Evolutionary conservation across 2,797 vertebrate genomes (phyloP), one percentile per base, ranked within the genome.

Genomic region (Diceros bicornis): DNA sequence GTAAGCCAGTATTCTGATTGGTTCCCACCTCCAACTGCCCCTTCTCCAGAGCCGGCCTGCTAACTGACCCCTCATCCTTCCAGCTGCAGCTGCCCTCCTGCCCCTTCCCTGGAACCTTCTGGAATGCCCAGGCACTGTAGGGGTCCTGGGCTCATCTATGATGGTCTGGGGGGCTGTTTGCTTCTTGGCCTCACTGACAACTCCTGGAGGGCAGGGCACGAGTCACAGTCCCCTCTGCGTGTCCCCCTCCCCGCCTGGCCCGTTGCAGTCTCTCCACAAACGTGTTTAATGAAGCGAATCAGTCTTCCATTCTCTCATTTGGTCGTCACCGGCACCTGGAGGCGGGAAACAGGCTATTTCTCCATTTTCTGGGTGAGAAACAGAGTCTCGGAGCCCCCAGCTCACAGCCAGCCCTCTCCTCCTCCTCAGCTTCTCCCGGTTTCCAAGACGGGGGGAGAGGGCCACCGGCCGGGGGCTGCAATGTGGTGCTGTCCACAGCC

Each of bases 191-290:
- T 10, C 0, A 12, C 21, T 2, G 6, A 29, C 16, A 10, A 16
- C 18, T 29, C 41, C 41, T 10, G 52, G n/a, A 75, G 52, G 50
- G 55, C 52, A 13, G 29, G 50, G 74, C 23, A 55, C 3, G 0
- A 12, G 1, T 21, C 1, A 16, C 1, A 1, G 13, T 25, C 18
- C 7, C 47, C 17, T 8, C 18, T 47, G 17, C 34, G 4, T 0
- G 1, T 32, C 34, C 16, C 23, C 17, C 20, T 75, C 27, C 29
- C 47, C 41, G 2, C 37, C 27, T n/a, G 52, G 20, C 27, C 23
- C 13, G 1, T 10, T 10, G 14, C 59, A 18, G 78, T 14, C 41
- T 77, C 12, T 68, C 52, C 14, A 29, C 34, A 0, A 16, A 37
- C 16, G 44, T 2, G 14, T 61, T 44, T 34, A 14, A 37, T 25